These are phyloP conservation scores for Uromys caudimaculatus DNA, from an alignment of 2,797 vertebrate species.

Conservation along the genomic window DNA sequence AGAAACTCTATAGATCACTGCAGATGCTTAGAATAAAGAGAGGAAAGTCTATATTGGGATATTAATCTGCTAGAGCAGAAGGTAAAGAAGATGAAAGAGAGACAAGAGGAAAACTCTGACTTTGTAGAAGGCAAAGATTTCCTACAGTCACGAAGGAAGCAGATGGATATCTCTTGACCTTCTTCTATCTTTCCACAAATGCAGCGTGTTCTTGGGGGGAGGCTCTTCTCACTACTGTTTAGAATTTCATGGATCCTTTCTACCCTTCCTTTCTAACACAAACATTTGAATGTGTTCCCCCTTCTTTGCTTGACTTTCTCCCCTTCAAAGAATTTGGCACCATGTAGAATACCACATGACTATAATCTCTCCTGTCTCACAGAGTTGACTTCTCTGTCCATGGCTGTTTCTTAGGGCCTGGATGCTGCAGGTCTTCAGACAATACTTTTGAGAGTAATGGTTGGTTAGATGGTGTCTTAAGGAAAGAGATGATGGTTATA, in stretches of 20 bases:
- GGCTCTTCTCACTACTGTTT: neutral
- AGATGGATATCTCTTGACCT: neutral
- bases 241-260: neutral
- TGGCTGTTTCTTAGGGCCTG: neutral
- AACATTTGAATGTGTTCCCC: neutral
- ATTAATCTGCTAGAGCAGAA: neutral
- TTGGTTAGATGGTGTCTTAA: neutral
- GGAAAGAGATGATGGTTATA: neutral
- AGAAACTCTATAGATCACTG: neutral
- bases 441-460: neutral
- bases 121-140: neutral
- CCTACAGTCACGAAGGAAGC: neutral
- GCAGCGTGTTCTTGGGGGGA: neutral
- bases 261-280: neutral
- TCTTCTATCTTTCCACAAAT: neutral
- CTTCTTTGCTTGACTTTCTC: neutral
- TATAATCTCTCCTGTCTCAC: neutral
- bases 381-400: neutral
- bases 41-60: neutral
- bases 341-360: neutral
- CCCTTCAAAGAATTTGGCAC: neutral
- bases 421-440: neutral
- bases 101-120: neutral
- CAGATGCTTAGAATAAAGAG: slow-evolving; percentile 20
- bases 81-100: neutral